Evolutionary conservation across 2,113 vertebrate species (phyloP).

Genomic region (Charina bottae): DNA sequence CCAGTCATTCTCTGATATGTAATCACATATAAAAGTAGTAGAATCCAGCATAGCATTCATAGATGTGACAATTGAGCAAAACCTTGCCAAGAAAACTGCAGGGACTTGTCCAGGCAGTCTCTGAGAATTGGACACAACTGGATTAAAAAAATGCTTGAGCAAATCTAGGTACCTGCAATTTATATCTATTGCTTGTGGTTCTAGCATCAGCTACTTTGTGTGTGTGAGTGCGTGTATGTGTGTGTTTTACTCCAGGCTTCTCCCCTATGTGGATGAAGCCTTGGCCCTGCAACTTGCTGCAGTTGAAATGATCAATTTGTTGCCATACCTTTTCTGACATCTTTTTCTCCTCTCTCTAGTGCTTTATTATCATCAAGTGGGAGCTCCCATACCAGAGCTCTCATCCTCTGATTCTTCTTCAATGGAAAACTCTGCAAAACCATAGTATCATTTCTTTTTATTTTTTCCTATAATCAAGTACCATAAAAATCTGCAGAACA

Average conservation of each 20-base stretch:
- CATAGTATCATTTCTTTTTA: background rate
- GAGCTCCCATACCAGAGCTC: background rate
- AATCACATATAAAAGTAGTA: slow-evolving; percentile 14
- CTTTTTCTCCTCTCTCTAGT: background rate
- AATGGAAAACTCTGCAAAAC: background rate
- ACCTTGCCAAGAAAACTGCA: too few relatives aligned
- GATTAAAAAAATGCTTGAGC: too few relatives aligned
- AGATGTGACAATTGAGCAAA: background rate
- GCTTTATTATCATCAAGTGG: background rate
- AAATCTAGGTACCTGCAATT: too few relatives aligned
- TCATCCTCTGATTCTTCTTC: background rate
- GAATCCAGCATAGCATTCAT: slow-evolving; percentile 7
- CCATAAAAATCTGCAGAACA: background rate
- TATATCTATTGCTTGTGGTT: too few relatives aligned
- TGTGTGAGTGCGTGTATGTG: too few relatives aligned
- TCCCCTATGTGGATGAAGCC: background rate
- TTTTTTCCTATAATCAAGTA: background rate
- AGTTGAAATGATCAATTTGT: slow-evolving; percentile 23
- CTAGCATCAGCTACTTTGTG: too few relatives aligned
- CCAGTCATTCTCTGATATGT: background rate
- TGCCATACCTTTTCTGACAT: slow-evolving; percentile 4
- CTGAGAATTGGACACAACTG: too few relatives aligned
- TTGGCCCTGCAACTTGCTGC: slow-evolving; percentile 14
- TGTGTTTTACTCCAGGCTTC: too few relatives aligned
- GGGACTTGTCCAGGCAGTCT: too few relatives aligned